Conservation (phyloP, 2,888 invertebrate species). For the Polylopha cassiicola region DNA sequence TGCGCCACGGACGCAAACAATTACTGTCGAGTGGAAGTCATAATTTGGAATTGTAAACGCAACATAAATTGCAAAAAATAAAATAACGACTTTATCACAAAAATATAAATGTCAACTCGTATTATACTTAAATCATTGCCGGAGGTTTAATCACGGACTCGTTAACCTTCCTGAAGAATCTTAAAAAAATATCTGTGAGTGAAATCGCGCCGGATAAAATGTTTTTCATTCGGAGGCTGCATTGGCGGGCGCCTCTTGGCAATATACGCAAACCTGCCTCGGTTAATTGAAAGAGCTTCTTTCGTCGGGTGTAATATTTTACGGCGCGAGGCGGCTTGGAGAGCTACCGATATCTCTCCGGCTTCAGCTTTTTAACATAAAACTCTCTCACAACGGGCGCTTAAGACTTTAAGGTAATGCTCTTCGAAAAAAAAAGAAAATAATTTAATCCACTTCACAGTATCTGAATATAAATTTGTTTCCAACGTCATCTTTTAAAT, state of each 20-base stretch:
- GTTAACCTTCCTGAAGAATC: conserved; percentile 4
- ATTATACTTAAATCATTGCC: conserved; percentile 1
- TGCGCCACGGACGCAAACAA: too few relatives aligned
- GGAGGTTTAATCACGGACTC: not conserved
- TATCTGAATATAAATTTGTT: conserved; percentile 68
- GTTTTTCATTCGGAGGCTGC: conserved; percentile 40
- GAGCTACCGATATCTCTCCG: conserved; percentile 50
- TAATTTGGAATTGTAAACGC: too few relatives aligned
- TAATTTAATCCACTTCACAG: conserved; percentile 63
- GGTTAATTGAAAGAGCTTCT: conserved; percentile 73
- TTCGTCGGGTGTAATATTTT: conserved; percentile 72
- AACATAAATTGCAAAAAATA: not conserved
- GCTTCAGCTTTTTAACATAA: conserved; percentile 47
- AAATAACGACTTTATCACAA: not conserved
- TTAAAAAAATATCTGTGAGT: conserved; percentile 23
- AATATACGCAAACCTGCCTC: conserved; percentile 63
- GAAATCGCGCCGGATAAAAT: conserved; percentile 38
- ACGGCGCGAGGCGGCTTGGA: conserved; percentile 49
- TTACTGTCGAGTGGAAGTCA: too few relatives aligned
- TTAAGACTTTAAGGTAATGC: conserved; percentile 47
- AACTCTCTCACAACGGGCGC: conserved; percentile 46
- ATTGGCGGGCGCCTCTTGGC: conserved; percentile 52
- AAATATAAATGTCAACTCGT: not conserved
- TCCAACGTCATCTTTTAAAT: conserved; percentile 59
- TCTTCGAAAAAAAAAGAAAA: conserved; percentile 62